A percentile compares a stretch with the other conserved stretches of the same genome.
phyloP scores from a whole-genome alignment of 2,113 vertebrate genomes.

The Cricetomys ansorgei region DNA sequence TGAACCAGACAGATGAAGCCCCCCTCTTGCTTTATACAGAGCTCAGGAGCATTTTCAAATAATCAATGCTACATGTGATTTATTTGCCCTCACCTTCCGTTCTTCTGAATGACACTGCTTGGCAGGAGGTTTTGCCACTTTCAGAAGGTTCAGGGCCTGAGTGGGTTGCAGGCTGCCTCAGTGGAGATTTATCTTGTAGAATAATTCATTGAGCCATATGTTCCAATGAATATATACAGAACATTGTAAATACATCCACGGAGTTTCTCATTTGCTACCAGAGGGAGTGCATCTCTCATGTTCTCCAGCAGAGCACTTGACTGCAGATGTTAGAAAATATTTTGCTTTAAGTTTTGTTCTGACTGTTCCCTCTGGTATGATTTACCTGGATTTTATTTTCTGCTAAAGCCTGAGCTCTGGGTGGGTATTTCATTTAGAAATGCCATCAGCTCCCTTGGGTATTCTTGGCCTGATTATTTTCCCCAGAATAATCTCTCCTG shows the following conservation, averaged over 20 bases:
- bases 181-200: constrained; percentile 79
- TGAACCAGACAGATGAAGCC: constrained; percentile 6
- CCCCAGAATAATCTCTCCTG: constrained; percentile 56
- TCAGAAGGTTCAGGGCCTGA: constrained; percentile 74
- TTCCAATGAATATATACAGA: constrained; percentile 77
- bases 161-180: constrained; percentile 76
- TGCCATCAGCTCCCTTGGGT: constrained; percentile 32
- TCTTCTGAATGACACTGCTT: constrained; percentile 70
- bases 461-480: constrained; percentile 57
- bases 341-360: constrained; percentile 76
- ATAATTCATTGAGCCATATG: constrained; percentile 80
- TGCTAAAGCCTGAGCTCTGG: constrained; percentile 60
- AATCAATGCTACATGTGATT: constrained; percentile 4
- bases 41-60: constrained; percentile 29
- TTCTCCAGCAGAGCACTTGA: constrained; percentile 71
- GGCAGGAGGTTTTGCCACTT: constrained; percentile 75
- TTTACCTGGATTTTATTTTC: constrained; percentile 74
- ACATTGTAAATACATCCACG: constrained; percentile 74
- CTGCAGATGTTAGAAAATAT: constrained; percentile 76
- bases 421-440: constrained; percentile 68
- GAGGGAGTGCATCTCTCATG: constrained; percentile 74
- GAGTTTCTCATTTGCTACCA: constrained; percentile 78
- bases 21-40: constrained; percentile 13
- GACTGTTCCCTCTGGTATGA: constrained; percentile 63
- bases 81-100: constrained; percentile 56